A percentile compares a stretch with the other conserved stretches of the same genome.
Conservation (phyloP, 2,888 invertebrate genomes). For the Mactromeris polynyma region DNA sequence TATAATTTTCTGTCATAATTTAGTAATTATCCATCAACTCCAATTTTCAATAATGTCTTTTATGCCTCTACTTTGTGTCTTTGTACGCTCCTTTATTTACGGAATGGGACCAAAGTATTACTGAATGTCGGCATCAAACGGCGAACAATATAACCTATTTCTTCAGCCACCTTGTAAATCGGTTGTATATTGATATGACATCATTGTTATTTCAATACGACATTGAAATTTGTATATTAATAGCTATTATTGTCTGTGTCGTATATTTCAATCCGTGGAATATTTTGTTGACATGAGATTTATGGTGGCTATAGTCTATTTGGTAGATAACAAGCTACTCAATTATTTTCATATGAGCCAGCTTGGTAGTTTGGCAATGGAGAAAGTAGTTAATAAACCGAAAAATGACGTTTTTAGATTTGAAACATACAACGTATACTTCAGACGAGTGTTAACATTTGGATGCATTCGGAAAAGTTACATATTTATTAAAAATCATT, state of each 20-base stretch:
- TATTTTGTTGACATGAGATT: too few species aligned
- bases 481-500: too few species aligned
- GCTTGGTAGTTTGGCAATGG: too few species aligned
- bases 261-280: too few species aligned
- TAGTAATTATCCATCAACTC: background rate
- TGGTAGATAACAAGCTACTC: too few species aligned
- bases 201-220: background rate
- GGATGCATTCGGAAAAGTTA: too few species aligned
- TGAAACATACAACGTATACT: too few species aligned
- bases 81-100: background rate
- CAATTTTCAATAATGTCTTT: background rate
- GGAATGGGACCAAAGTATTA: background rate
- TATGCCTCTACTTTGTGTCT: background rate
- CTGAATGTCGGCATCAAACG: background rate
- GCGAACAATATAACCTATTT: background rate
- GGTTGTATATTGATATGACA: background rate
- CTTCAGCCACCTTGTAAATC: background rate
- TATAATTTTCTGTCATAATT: background rate
- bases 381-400: too few species aligned
- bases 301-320: too few species aligned
- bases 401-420: too few species aligned
- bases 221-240: background rate
- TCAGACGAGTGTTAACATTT: too few species aligned
- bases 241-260: background rate
- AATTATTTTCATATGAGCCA: too few species aligned